phyloP scores from a whole-genome alignment of 92 coral and sea anemone species.

The Phenganax marumi region DNA sequence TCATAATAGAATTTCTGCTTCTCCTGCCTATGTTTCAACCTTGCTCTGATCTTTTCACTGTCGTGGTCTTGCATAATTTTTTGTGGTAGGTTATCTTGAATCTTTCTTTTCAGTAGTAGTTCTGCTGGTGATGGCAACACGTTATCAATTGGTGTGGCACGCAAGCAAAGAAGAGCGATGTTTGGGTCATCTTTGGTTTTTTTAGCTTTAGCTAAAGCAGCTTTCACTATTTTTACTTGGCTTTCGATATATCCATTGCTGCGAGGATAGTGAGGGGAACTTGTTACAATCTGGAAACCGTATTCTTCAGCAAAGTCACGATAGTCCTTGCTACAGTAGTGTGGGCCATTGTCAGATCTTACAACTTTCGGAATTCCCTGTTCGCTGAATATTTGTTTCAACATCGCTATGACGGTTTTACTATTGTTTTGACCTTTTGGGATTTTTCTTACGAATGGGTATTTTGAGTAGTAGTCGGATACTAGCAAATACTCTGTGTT shows the following conservation, averaged over 20 bases:
- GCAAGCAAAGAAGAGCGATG: slow-evolving; percentile 47
- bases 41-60: slow-evolving; percentile 38
- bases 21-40: slow-evolving; percentile 55
- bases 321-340: slow-evolving; percentile 1
- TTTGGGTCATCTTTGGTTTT: slow-evolving; percentile 44
- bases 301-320: slow-evolving; percentile 23
- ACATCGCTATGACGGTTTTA: background rate
- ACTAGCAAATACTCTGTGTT: background rate
- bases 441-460: slow-evolving; percentile 8
- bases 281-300: slow-evolving; percentile 16
- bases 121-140: slow-evolving; percentile 39
- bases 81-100: slow-evolving; percentile 55
- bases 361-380: slow-evolving; percentile 18
- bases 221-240: slow-evolving; percentile 10
- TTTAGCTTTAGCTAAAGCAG: slow-evolving; percentile 36
- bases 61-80: slow-evolving; percentile 32
- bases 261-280: slow-evolving; percentile 39
- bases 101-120: slow-evolving; percentile 44
- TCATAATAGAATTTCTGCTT: slow-evolving; percentile 4
- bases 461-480: slow-evolving; percentile 15
- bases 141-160: slow-evolving; percentile 13
- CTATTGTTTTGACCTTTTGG: background rate
- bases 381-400: slow-evolving; percentile 7
- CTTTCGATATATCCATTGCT: background rate
- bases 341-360: slow-evolving; percentile 17